Evolutionary conservation across 2,888 invertebrate species (phyloP), one percentile per base, ranked within the genome.

Genomic region (Drosophila demipolita): DNA sequence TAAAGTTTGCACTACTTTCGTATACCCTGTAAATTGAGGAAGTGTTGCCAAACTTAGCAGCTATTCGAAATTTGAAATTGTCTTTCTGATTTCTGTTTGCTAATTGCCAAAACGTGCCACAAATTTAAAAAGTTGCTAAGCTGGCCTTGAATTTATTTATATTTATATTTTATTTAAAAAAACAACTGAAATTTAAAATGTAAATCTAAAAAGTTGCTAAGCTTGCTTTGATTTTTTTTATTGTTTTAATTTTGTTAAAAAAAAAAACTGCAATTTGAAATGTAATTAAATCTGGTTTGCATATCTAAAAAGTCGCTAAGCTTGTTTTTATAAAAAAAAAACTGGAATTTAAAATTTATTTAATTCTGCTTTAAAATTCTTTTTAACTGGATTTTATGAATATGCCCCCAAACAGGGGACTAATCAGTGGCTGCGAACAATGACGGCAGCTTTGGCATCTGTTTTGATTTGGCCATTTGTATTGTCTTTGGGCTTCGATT

Each of bases 401-500:
- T 62, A 69, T 69, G 26, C 59, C 59, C 69, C n/a, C 20, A 15
- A 35, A 11, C 29, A 15, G 26, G 11, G 23, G 1, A 6, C 9
- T 32, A 23, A 33, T 9, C 17, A 23, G 0, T 33, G 17, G 15
- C 11, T 32, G n/a, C 15, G 29, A 26, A 53, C 60, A 53, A 50
- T 42, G n/a, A 23, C 23, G 40, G 29, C 23, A 32, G 33, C 15
- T 33, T 42, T 42, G 57, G 58, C 42, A 29, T 48, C 38, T 58
- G 50, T 42, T 48, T 33, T 36, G 29, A 53, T 15, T 59, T 60
- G 36, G 55, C 23, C 42, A 60, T 35, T 67, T 67, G 57, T 55
- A 64, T 64, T 86, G 83, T 72, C 64, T 66, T 63, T 64, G 36
- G 66, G 66, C 69, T 67, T 61, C 65, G 68, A 83, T 83, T 84